phyloP scores from a whole-genome alignment of 2,888 invertebrate species.

The Schrankia costaestrigalis region DNA sequence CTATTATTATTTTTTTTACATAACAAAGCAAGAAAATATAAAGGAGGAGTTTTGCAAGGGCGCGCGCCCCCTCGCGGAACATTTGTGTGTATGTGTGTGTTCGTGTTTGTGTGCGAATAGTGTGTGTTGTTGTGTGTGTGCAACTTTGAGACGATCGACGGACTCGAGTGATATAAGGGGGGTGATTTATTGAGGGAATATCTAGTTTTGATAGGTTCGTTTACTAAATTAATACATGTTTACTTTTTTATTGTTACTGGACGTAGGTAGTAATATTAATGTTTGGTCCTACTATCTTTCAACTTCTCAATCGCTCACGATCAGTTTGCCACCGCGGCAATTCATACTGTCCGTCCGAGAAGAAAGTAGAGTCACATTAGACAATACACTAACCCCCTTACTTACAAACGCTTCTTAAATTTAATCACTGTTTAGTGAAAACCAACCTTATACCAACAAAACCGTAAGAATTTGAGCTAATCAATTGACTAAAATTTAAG shows the following conservation, averaged over 20 bases:
- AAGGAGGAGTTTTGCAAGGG: constrained; percentile 76
- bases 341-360: too few relatives aligned
- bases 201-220: constrained; percentile 40
- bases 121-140: constrained; percentile 45
- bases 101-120: constrained; percentile 26
- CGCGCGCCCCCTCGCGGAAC: constrained; percentile 58
- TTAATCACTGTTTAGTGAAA: too few relatives aligned
- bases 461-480: too few relatives aligned
- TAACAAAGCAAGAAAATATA: constrained; percentile 78
- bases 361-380: too few relatives aligned
- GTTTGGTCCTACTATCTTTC: too few relatives aligned
- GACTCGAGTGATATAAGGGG: constrained; percentile 67
- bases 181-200: constrained; percentile 52
- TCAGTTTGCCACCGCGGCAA: too few relatives aligned
- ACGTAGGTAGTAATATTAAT: background rate
- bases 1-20: constrained; percentile 76
- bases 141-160: constrained; percentile 75
- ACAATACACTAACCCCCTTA: too few relatives aligned
- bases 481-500: too few relatives aligned
- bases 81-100: constrained; percentile 31
- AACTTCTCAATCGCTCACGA: too few relatives aligned
- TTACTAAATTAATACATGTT: background rate
- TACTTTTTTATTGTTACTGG: background rate
- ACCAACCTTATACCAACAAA: too few relatives aligned
- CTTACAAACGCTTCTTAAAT: too few relatives aligned